Evolutionary conservation across 2,797 vertebrate genomes (phyloP), one percentile per base, ranked within the genome.

Genomic region (Xiphophorus birchmanni): DNA sequence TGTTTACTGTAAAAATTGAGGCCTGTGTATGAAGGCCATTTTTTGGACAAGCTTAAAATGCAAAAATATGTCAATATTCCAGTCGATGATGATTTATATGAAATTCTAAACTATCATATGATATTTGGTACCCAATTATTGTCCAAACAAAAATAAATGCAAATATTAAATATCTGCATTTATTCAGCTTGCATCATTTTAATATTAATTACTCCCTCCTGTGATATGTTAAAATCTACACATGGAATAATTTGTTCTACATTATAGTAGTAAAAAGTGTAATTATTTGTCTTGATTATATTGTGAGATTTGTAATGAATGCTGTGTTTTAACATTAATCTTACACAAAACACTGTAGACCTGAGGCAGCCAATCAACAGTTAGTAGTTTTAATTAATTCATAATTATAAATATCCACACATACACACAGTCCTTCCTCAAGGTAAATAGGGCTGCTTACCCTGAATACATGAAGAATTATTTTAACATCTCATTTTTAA

Each of bases 351-450:
- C 13, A 63, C 58, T 13, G 32, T 40, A 7, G 21, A 74, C 48
- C 21, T 40, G 52, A 44, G 26, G 69, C 42, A 12, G 40, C n/a
- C 42, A 45, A 3, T 72, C 26, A 45, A 69, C 23, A 42, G 15
- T 13, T n/a, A 71, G 11, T 45, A 45, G 67, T 71, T 71, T 71
- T 71, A n/a, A 71, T 71, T 23, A 13, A 71, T 44, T 44, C n/a
- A 44, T n/a, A n/a, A 29, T 72, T 7, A 7, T 72, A 71, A 71
- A 71, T 71, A 71, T 72, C 7, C 69, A 72, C 42, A 72, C 23
- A 72, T 10, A 52, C 50, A 52, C 4, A 17, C 50, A 52, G 6
- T 15, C 26, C 12, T 45, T 44, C 26, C 69, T 45, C 26, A 45
- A 72, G 23, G 11, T 71, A 44, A 71, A n/a, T 26, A 71, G 23